Evolutionary conservation across 2,888 invertebrate species (phyloP).

Genomic region (Stegophylla sp.): DNA sequence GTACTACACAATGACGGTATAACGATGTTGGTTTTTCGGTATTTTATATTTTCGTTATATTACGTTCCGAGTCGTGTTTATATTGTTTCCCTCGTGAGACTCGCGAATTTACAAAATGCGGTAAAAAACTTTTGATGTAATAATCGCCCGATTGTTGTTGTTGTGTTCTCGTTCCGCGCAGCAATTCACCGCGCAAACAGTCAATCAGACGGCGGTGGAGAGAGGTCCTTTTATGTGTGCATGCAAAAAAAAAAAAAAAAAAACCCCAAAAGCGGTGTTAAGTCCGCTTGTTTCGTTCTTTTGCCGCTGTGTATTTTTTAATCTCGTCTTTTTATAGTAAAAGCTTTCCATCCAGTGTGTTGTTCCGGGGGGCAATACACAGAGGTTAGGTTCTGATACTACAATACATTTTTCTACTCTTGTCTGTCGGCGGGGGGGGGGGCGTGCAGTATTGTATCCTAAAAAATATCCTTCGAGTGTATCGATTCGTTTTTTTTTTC

Average conservation of each 20-base stretch:
- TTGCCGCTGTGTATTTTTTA: not conserved
- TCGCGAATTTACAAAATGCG: not conserved
- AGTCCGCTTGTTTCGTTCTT: not conserved
- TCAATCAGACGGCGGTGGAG: not conserved
- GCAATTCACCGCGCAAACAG: not conserved
- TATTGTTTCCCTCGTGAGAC: conserved; percentile 3
- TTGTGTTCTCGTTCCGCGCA: not conserved
- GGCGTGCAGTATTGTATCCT: no score
- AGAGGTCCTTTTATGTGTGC: not conserved
- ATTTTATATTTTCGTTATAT: conserved; percentile 27
- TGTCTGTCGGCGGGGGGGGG: not conserved
- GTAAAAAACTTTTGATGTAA: not conserved
- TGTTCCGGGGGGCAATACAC: not conserved
- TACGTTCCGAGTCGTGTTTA: not conserved
- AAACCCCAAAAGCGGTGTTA: not conserved
- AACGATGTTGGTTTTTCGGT: conserved; percentile 13
- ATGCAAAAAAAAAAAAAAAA: conserved; percentile 4
- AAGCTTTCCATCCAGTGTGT: not conserved
- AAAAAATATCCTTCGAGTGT: not conserved
- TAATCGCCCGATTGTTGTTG: conserved; percentile 14
- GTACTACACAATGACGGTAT: not conserved
- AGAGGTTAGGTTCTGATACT: not conserved
- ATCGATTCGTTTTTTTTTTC: not conserved
- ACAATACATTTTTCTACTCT: not conserved
- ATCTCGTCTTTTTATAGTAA: not conserved